Base-by-base conservation (phyloP, 2,797 vertebrate genomes). In the Falco peregrinus region DNA sequence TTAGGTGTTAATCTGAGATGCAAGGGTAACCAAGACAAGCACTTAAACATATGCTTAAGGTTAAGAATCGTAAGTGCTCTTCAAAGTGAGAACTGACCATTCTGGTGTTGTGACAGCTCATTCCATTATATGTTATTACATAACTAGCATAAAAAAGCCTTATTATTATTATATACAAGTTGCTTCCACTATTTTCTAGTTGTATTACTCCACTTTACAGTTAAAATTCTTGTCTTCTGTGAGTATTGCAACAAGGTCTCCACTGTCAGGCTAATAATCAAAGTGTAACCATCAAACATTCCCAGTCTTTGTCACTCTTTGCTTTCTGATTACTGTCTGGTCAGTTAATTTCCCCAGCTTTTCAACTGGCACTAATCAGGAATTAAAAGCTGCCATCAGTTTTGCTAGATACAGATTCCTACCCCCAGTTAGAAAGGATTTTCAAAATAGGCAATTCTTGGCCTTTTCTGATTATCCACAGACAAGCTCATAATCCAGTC, bases 381-480 rank as follows among this genome's bases (percentile, higher is more conserved):
- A 98, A 98, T 98, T 98, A 98, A 97, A 96, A 98, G 98, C 97
- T 96, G 96, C 97, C 97, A 98, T 98, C 97, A 98, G 97, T 97
- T 98, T 98, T 98, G 97, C 97, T 95, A 82, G 70, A 87, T 50
- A 65, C 54, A 94, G 68, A 94, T 89, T 97, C 97, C 97, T 97
- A 95, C 95, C 97, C 98, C 83, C 95, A 67, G 97, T 97, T 92
- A 96, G 96, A 96, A 96, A 97, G 97, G 97, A 98, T 98, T 98
- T 98, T 98, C 97, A 97, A 98, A 98, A 98, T 97, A 99, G 98
- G 98, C 98, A 98, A 98, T 99, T 99, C 98, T 98, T 98, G 98
- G 98, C 92, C 79, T 97, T 97, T 97, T 97, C 97, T 97, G 98
- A 99, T 99, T 99, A 99, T 98, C 98, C 98, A 95, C 89, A 95